Base-by-base conservation (phyloP, 2,113 vertebrate genomes). In the Xiphias gladius region DNA sequence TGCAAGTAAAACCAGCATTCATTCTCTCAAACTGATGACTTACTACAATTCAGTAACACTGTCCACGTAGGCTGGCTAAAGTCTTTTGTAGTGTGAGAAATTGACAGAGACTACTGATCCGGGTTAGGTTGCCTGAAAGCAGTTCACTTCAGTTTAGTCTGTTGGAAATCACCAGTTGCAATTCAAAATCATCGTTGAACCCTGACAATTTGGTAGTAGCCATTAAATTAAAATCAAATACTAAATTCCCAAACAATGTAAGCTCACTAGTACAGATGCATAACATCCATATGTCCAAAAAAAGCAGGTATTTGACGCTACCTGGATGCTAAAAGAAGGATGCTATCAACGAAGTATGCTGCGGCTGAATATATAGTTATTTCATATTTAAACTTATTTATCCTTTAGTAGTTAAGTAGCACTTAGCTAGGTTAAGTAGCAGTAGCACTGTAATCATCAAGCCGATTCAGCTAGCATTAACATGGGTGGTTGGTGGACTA, bases 1-100 rank as follows among this genome's bases (percentile, higher is more conserved):
- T 26, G 37, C 28, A 55, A 69, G 67, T 69, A 65, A 82, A 86
- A 80, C 65, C 69, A 20, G 68, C 71, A 74, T 83, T 83, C 85
- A 76, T 57, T 70, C 76, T 62, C 59, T 63, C 48, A 88, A 88
- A 89, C 63, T 80, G 81, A 86, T 90, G 83, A 89, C 68, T 92
- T 85, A 68, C 50, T 91, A 72, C 85, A 85, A 82, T 84, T 88
- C 73, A 75, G 79, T 52, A 73, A 88, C 87, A 82, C 54, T 86
- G 73, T 86, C 77, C 88, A 80, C 61, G 37, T 17, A 48, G 48
- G 52, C 48, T 0, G 50, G 32, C 64, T 61, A 39, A 75, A 67
- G 52, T 12, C 74, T 76, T 88, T 80, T 84, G 76, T 81, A 28
- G 30, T 61, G 76, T 68, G 59, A 57, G 62, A 64, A 74, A 48